Evolutionary conservation across 2,113 vertebrate species (phyloP).

Genomic region (Eulemur rufifrons): DNA sequence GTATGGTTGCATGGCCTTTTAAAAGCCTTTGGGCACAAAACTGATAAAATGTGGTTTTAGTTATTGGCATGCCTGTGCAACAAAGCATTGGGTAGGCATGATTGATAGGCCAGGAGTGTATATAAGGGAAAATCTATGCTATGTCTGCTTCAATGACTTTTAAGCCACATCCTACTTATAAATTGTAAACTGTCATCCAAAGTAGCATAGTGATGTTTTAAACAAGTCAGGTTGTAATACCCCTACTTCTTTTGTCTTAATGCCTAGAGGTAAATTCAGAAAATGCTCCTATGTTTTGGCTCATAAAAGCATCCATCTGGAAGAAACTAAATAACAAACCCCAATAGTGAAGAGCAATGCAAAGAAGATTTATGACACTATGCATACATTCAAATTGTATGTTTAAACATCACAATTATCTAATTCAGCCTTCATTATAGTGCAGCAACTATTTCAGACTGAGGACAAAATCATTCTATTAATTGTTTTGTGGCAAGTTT

Average conservation of each 20-base stretch:
- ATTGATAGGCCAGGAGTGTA: conserved; percentile 76
- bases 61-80: conserved; percentile 82
- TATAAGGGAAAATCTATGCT: conserved; percentile 71
- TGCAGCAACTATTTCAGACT: conserved; percentile 42
- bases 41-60: conserved; percentile 76
- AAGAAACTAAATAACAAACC: conserved; percentile 55
- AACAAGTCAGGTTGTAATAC: conserved; percentile 76
- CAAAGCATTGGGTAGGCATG: conserved; percentile 63
- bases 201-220: conserved; percentile 73
- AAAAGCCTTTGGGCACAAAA: conserved; percentile 78
- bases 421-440: conserved; percentile 26
- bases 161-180: conserved; percentile 83
- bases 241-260: conserved; percentile 74
- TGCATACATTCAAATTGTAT: not conserved
- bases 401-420: conserved; percentile 41
- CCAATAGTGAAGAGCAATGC: not conserved
- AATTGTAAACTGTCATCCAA: conserved; percentile 85
- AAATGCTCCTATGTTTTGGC: conserved; percentile 74
- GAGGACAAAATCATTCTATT: conserved; percentile 33
- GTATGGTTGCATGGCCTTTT: conserved; percentile 53
- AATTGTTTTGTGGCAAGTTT: conserved; percentile 30
- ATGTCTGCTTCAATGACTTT: conserved; percentile 81
- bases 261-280: conserved; percentile 82
- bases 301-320: conserved; percentile 69
- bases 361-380: conserved; percentile 48